Evolutionary conservation across 2,113 vertebrate genomes (phyloP), one percentile per base, ranked within the genome.

Genomic region (Thryonomys swinderianus): DNA sequence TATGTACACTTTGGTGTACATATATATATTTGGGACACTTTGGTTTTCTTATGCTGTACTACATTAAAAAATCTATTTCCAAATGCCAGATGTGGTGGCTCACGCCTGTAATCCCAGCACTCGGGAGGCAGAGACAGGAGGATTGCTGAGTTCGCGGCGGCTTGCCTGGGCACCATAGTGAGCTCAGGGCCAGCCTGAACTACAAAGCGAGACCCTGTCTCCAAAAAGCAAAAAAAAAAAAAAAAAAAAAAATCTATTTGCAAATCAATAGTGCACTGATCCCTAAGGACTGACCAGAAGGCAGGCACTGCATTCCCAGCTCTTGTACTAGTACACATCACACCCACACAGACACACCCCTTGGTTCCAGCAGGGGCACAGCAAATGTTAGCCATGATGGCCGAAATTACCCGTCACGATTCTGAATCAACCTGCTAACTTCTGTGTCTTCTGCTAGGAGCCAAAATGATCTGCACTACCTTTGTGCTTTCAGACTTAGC

Each of bases 401-500:
- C 3, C 42, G 25, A 78, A 66, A 23, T 78, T 82, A 14, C 8
- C 7, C 8, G 71, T 61, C 82, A 85, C 85, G 61, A 42, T 53
- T 90, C 32, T 45, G 40, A 87, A 64, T 12, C 27, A 18, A 55
- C 61, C 42, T 90, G 48, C 20, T 20, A 45, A 61, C 67, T 21
- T 61, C 37, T 59, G 17, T 74, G 4, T 40, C 78, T 93, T 74
- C 42, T 84, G 37, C 17, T 57, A 83, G 51, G 45, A 91, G 55
- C 53, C 55, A 30, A 94, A 95, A 53, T 45, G 78, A 20, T 34
- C 53, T 12, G 23, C n/a, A 64, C 48, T 79, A 69, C 7, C 57
- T 51, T 34, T 40, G 69, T 48, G 69, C 48, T 45, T 79, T 90
- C 85, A 96, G 82, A 78, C 85, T 85, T 95, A 90, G 73, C 71